Conservation (phyloP, 2,888 invertebrate genomes). For the Carcina quercana region DNA sequence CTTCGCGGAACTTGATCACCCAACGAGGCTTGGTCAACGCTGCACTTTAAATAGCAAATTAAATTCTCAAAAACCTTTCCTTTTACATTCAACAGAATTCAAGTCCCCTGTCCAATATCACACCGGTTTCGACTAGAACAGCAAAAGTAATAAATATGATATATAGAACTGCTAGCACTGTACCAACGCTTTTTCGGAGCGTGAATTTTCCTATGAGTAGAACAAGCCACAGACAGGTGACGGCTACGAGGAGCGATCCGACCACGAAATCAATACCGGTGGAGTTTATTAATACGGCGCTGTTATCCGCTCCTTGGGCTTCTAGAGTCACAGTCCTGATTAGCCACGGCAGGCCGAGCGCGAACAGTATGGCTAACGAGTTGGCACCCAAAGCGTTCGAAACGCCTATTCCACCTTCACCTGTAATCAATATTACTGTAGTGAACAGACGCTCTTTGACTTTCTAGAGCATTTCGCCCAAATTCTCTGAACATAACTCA, state of each 20-base stretch:
- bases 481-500: too few relatives aligned
- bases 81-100: slow-evolving; percentile 1
- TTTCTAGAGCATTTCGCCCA: too few relatives aligned
- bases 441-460: too few relatives aligned
- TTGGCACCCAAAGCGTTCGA: slow-evolving; percentile 92
- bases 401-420: slow-evolving; percentile 89
- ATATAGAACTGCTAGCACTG: slow-evolving; percentile 79
- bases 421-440: slow-evolving; percentile 68
- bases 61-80: too few relatives aligned
- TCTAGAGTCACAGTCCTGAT: slow-evolving; percentile 78
- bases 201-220: slow-evolving; percentile 81
- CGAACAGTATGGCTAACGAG: slow-evolving; percentile 87
- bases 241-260: slow-evolving; percentile 83
- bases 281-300: slow-evolving; percentile 81
- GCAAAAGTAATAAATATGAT: slow-evolving; percentile 82
- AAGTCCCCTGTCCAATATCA: slow-evolving; percentile 56
- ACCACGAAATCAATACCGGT: slow-evolving; percentile 88
- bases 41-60: too few relatives aligned
- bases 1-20: too few relatives aligned
- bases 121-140: slow-evolving; percentile 84
- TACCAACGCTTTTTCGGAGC: slow-evolving; percentile 80
- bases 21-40: too few relatives aligned
- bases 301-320: slow-evolving; percentile 51
- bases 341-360: slow-evolving; percentile 90
- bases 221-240: slow-evolving; percentile 79